phyloP scores from a whole-genome alignment of 2,113 vertebrate species.

The Callipepla squamata region DNA sequence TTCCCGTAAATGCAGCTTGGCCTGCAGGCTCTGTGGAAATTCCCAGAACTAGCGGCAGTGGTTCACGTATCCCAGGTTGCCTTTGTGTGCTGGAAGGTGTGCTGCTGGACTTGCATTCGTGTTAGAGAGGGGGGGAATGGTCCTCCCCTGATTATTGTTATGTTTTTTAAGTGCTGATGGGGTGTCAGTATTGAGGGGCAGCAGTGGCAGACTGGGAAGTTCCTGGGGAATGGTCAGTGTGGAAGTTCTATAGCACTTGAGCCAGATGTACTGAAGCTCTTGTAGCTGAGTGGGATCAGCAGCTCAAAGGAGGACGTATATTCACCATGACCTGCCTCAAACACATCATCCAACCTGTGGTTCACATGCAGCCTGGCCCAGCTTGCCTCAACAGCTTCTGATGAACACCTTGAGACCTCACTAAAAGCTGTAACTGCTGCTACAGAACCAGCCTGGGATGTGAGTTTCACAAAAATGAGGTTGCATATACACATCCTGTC shows the following conservation, averaged over 20 bases:
- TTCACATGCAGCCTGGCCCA: too few relatives aligned
- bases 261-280: not conserved
- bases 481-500: too few relatives aligned
- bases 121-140: not conserved
- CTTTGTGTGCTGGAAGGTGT: not conserved
- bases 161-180: not conserved
- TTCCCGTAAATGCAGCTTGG: slow-evolving; percentile 25
- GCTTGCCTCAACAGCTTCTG: too few relatives aligned
- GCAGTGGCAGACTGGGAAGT: rapidly evolving
- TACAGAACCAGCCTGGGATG: too few relatives aligned
- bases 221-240: not conserved
- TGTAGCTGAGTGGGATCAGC: rapidly evolving
- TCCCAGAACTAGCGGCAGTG: not conserved
- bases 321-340: rapidly evolving
- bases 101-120: not conserved
- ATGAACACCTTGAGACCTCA: too few relatives aligned
- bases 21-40: not conserved
- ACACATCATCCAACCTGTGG: too few relatives aligned
- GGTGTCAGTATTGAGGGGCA: not conserved
- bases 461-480: too few relatives aligned
- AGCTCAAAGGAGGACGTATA: not conserved
- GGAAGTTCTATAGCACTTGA: not conserved
- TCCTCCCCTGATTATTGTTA: not conserved
- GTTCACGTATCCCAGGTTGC: not conserved
- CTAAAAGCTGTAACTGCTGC: too few relatives aligned